Evolutionary conservation across 2,113 vertebrate species (phyloP).

Genomic region (Pituophis catenifer): DNA sequence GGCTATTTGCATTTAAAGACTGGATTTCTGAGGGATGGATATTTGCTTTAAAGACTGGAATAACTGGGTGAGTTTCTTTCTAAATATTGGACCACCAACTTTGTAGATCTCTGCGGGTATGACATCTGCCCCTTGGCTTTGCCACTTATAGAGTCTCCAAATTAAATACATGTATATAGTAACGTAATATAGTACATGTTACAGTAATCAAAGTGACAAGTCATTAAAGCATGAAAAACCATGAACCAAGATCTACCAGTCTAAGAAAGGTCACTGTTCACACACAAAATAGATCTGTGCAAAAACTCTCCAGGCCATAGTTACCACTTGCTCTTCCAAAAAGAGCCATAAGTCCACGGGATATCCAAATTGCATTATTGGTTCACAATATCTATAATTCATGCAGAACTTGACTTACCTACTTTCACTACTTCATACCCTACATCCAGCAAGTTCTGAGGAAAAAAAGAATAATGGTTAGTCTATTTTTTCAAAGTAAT

Average conservation of each 20-base stretch:
- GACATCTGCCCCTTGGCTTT: neutral
- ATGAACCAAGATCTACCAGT: neutral
- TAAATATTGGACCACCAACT: neutral
- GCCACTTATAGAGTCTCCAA: neutral
- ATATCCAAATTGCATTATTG: neutral
- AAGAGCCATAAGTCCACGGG: neutral
- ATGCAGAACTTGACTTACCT: neutral
- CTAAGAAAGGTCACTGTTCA: neutral
- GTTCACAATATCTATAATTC: neutral
- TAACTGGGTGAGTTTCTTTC: neutral
- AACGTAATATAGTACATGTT: neutral
- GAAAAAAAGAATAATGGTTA: no score
- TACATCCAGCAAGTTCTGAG: neutral
- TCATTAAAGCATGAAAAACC: neutral
- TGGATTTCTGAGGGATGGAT: neutral
- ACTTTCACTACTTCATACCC: neutral
- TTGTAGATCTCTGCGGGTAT: neutral
- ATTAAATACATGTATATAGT: neutral
- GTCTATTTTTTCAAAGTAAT: neutral
- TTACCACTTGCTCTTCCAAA: neutral
- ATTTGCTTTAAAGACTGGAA: neutral
- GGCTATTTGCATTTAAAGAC: neutral
- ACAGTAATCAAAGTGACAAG: neutral
- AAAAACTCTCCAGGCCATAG: neutral
- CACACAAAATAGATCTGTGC: neutral